phyloP scores from a whole-genome alignment of 2,888 invertebrate genomes.

The Imbricaverruca yamaguchii region DNA sequence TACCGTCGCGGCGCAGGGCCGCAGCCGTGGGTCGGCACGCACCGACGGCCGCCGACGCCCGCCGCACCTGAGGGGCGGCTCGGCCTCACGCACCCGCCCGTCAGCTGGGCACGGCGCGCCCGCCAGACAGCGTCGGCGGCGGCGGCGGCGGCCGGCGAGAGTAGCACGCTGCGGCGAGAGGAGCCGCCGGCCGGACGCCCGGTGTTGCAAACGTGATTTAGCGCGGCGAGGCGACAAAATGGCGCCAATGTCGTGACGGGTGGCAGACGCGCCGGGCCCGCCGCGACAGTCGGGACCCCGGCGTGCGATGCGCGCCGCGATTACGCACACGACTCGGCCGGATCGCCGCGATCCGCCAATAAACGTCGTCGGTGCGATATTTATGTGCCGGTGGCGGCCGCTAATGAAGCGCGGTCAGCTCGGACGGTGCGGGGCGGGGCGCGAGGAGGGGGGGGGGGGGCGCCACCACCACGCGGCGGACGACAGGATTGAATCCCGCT shows the following conservation, averaged over 20 bases:
- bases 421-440: conserved; percentile 7
- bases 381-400: background rate
- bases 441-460: conserved; percentile 24
- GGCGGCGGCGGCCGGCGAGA: too few species aligned
- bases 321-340: background rate
- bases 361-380: background rate
- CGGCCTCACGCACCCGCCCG: too few species aligned
- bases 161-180: background rate
- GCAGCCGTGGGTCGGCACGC: too few species aligned
- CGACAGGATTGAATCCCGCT: conserved; percentile 23
- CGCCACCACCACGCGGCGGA: too few species aligned
- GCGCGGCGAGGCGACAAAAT: background rate
- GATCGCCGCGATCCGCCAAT: background rate
- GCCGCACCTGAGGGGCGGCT: too few species aligned
- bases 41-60: too few species aligned
- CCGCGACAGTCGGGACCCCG: background rate
- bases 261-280: background rate
- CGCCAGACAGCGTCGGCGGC: too few species aligned
- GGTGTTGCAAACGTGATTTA: conserved; percentile 7
- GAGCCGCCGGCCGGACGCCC: background rate
- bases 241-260: background rate
- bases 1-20: too few species aligned
- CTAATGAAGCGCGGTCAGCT: background rate
- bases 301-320: background rate
- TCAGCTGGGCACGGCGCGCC: too few species aligned